Evolutionary conservation across 2,113 vertebrate species (phyloP).

Genomic region (Aegithalos caudatus): DNA sequence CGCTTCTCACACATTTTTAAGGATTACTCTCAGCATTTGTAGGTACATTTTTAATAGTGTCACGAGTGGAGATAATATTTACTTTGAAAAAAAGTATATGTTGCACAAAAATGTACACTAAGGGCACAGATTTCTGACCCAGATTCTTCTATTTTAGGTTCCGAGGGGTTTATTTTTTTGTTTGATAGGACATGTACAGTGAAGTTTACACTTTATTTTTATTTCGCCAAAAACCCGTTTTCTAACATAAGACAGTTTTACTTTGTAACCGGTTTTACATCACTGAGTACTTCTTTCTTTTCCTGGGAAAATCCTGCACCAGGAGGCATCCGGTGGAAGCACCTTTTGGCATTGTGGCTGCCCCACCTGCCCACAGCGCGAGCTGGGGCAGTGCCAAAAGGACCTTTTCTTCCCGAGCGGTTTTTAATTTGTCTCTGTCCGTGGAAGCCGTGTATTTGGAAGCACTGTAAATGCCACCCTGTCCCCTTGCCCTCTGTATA

Average conservation of each 20-base stretch:
- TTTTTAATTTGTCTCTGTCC: slow-evolving; percentile 88
- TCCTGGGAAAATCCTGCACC: not conserved
- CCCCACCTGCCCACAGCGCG: fast-evolving
- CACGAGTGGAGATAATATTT: not conserved
- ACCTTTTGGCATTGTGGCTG: not conserved
- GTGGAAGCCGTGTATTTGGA: slow-evolving; percentile 86
- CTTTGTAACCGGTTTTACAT: slow-evolving; percentile 54
- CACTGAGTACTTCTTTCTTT: slow-evolving; percentile 27
- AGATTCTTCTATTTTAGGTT: slow-evolving; percentile 34
- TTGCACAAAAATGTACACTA: slow-evolving; percentile 40
- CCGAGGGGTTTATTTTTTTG: not conserved
- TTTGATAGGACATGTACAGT: slow-evolving; percentile 28
- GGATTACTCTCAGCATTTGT: slow-evolving; percentile 31
- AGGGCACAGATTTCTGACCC: slow-evolving; percentile 35
- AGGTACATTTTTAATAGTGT: slow-evolving; percentile 56
- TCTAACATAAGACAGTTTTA: slow-evolving; percentile 57
- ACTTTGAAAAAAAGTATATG: not conserved
- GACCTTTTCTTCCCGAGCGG: slow-evolving; percentile 66
- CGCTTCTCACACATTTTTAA: slow-evolving; percentile 30
- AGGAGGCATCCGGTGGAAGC: not conserved
- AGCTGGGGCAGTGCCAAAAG: not conserved
- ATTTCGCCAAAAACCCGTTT: slow-evolving; percentile 58
- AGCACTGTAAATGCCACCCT: slow-evolving; percentile 88
- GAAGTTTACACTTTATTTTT: slow-evolving; percentile 60
- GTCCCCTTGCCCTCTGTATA: slow-evolving; percentile 84